A percentile compares a stretch with the other conserved stretches of the same genome.
Conservation (phyloP, 1,140 invertebrate genomes). For the Leptinotarsa lineolata region DNA sequence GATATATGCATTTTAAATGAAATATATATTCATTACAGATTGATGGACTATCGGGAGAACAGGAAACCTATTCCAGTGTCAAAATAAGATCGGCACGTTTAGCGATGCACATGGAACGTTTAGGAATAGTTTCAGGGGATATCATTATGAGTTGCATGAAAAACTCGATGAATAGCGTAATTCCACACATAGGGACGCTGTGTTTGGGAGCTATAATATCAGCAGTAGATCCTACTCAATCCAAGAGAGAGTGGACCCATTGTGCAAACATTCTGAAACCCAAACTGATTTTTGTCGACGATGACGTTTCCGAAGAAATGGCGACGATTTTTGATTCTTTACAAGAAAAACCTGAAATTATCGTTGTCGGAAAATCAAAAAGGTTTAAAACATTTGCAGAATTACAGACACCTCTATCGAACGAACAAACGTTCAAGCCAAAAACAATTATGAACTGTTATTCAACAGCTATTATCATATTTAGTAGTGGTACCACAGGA, state of each 20-base stretch:
- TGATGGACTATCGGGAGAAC: slow-evolving; percentile 56
- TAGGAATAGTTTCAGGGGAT: slow-evolving; percentile 56
- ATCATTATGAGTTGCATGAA: slow-evolving; percentile 55
- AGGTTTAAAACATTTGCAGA: slow-evolving; percentile 28
- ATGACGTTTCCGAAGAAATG: slow-evolving; percentile 24
- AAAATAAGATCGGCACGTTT: slow-evolving; percentile 54
- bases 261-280: slow-evolving; percentile 1
- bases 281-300: slow-evolving; percentile 34
- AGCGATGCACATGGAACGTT: slow-evolving; percentile 56
- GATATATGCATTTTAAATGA: too few relatives aligned
- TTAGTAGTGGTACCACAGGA: slow-evolving; percentile 78
- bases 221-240: slow-evolving; percentile 25
- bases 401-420: slow-evolving; percentile 14
- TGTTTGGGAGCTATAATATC: slow-evolving; percentile 53
- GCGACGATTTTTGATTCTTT: slow-evolving; percentile 22
- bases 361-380: slow-evolving; percentile 32
- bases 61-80: slow-evolving; percentile 56
- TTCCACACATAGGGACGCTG: slow-evolving; percentile 57
- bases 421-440: slow-evolving; percentile 35
- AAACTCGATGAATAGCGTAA: slow-evolving; percentile 58
- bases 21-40: slow-evolving; percentile 50
- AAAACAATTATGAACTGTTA: slow-evolving; percentile 21
- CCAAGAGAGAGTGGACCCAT: slow-evolving; percentile 25
- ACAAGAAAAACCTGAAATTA: slow-evolving; percentile 21
- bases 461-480: slow-evolving; percentile 56